These are phyloP conservation scores for Drosophila tristis DNA, from an alignment of 1,140 invertebrate species.

Conservation along the genomic window DNA sequence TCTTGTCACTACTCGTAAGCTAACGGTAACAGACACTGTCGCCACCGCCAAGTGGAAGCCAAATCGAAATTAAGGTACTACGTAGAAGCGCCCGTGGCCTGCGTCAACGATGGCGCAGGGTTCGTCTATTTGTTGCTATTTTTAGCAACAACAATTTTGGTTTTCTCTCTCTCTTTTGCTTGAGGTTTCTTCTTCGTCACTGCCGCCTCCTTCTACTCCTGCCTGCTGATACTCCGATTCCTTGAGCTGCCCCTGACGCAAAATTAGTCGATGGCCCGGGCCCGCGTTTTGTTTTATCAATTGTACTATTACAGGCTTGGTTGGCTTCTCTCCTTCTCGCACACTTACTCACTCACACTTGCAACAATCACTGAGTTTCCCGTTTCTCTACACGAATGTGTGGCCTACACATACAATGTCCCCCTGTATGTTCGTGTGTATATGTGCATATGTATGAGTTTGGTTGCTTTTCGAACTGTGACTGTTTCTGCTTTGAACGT, in stretches of 20 bases:
- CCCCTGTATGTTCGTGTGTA: constrained; percentile 22
- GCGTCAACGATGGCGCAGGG: constrained; percentile 28
- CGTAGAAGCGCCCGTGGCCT: constrained; percentile 37
- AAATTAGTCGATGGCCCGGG: background rate
- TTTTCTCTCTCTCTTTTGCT: constrained; percentile 2
- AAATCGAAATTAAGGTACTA: constrained; percentile 36
- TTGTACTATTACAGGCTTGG: constrained; percentile 45
- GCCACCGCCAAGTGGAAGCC: constrained; percentile 15
- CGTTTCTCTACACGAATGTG: constrained; percentile 25
- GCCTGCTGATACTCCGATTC: constrained; percentile 6
- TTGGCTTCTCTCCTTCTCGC: constrained; percentile 22
- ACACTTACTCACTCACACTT: constrained; percentile 30
- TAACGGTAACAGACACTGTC: constrained; percentile 31
- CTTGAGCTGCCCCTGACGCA: constrained; percentile 21
- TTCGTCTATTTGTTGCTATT: constrained; percentile 70
- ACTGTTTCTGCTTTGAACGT: constrained; percentile 27
- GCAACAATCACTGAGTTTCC: too few relatives aligned
- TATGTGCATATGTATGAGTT: constrained; percentile 6
- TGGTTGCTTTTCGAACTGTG: constrained; percentile 23
- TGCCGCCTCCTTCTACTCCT: too few relatives aligned
- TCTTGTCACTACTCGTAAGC: background rate
- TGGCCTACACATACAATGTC: constrained; percentile 26
- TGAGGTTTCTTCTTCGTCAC: too few relatives aligned
- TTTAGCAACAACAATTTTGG: constrained; percentile 59
- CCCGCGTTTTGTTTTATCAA: constrained; percentile 52